A percentile compares a stretch with the other conserved stretches of the same genome.
phyloP scores from a whole-genome alignment of 2,113 vertebrate species.

The Cyanoderma ruficeps region DNA sequence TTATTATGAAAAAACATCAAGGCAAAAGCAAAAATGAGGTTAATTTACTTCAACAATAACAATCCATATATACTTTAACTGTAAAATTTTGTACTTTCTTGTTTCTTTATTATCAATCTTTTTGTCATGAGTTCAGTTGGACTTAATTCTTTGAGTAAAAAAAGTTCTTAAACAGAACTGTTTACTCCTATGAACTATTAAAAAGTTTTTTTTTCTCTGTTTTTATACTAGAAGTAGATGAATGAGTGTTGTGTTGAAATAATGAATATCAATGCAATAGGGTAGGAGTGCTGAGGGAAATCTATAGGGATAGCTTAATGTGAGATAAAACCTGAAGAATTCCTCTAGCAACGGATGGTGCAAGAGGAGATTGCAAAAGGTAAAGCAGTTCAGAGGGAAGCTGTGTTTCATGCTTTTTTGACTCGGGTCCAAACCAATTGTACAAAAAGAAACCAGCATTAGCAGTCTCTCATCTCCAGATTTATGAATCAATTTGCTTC shows the following conservation, averaged over 20 bases:
- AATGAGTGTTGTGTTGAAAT: not conserved
- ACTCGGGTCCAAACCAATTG: not conserved
- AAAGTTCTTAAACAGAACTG: not conserved
- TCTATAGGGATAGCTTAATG: not conserved
- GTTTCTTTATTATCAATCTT: not conserved
- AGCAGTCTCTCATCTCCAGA: not conserved
- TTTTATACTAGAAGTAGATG: not conserved
- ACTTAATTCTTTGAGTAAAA: not conserved
- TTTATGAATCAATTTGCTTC: not conserved
- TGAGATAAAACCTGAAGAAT: slow-evolving; percentile 14
- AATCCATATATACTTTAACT: not conserved
- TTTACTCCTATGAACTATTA: not conserved
- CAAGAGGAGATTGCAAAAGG: not conserved
- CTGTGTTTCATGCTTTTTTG: not conserved
- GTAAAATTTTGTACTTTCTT: not conserved
- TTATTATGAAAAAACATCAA: not conserved
- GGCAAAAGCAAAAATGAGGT: not conserved
- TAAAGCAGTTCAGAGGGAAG: not conserved
- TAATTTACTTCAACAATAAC: not conserved
- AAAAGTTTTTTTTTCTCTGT: not conserved
- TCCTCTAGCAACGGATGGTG: slow-evolving; percentile 40
- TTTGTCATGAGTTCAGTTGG: not conserved
- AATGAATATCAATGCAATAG: slow-evolving; percentile 31
- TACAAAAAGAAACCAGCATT: not conserved
- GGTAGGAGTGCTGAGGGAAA: slow-evolving; percentile 19